Evolutionary conservation across 2,797 vertebrate genomes (phyloP).

Genomic region (Tenualosa ilisha): DNA sequence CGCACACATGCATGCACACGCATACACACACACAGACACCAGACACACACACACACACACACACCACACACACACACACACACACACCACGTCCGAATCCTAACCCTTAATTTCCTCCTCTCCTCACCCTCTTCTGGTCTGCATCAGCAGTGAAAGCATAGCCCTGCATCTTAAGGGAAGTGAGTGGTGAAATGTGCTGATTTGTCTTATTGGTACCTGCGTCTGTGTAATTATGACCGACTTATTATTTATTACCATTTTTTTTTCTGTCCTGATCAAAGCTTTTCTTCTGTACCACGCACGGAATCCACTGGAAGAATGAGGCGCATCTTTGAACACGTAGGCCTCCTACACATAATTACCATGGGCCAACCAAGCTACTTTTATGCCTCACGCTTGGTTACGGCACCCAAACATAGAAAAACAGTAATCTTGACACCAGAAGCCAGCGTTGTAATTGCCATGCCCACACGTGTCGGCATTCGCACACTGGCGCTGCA

Average conservation of each 20-base stretch:
- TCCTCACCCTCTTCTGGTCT: slow-evolving; percentile 31
- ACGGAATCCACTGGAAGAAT: slow-evolving; percentile 53
- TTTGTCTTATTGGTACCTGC: slow-evolving; percentile 27
- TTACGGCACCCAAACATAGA: slow-evolving; percentile 70
- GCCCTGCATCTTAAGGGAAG: slow-evolving; percentile 45
- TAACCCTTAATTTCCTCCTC: slow-evolving; percentile 10
- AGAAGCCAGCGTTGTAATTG: slow-evolving; percentile 57
- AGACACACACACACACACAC: not conserved
- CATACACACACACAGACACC: not conserved
- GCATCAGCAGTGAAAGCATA: slow-evolving; percentile 45
- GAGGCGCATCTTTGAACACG: slow-evolving; percentile 49
- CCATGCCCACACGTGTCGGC: slow-evolving; percentile 38
- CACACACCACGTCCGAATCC: slow-evolving; percentile 11
- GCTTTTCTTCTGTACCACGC: slow-evolving; percentile 39
- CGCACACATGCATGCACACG: not conserved
- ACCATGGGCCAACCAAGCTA: slow-evolving; percentile 43
- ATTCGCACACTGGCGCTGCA: slow-evolving; percentile 31
- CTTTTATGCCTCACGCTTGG: slow-evolving; percentile 62
- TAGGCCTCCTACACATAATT: slow-evolving; percentile 59
- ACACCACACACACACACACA: not conserved
- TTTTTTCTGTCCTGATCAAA: slow-evolving; percentile 27
- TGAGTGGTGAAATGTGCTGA: slow-evolving; percentile 22
- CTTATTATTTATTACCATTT: slow-evolving; percentile 25
- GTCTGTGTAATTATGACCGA: slow-evolving; percentile 35
- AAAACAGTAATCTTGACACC: slow-evolving; percentile 71